These are phyloP conservation scores for Gymnothorax reevesii DNA, from an alignment of 2,797 vertebrate species.

Conservation along the genomic window DNA sequence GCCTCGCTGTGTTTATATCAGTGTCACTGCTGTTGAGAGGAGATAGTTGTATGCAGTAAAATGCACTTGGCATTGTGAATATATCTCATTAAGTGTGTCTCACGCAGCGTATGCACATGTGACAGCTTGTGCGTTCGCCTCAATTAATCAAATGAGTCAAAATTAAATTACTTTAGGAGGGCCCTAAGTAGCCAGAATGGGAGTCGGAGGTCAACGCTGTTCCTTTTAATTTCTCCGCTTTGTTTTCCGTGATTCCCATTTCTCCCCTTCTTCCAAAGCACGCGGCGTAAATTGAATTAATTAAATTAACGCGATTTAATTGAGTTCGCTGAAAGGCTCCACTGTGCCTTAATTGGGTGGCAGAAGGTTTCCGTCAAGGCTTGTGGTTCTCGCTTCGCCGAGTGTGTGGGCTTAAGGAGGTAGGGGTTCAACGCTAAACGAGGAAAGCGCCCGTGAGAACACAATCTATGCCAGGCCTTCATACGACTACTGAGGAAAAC, in stretches of 20 bases:
- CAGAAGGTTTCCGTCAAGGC: slow-evolving; percentile 62
- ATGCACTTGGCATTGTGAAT: background rate
- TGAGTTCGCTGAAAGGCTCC: slow-evolving; percentile 74
- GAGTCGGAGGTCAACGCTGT: background rate
- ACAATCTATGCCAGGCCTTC: background rate
- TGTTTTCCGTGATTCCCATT: slow-evolving; percentile 8
- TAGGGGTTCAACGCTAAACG: background rate
- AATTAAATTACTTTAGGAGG: slow-evolving; percentile 25
- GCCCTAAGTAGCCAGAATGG: slow-evolving; percentile 1
- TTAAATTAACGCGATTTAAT: slow-evolving; percentile 81
- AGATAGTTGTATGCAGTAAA: background rate
- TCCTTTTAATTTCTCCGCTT: slow-evolving; percentile 14
- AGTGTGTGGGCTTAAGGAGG: background rate
- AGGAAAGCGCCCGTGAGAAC: background rate
- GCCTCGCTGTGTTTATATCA: background rate
- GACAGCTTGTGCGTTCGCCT: background rate
- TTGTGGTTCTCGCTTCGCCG: slow-evolving; percentile 38
- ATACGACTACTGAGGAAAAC: too few species aligned
- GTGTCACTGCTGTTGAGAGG: background rate
- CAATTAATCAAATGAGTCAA: slow-evolving; percentile 17
- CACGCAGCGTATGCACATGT: background rate
- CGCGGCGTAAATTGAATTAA: slow-evolving; percentile 73
- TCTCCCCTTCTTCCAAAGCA: slow-evolving; percentile 10
- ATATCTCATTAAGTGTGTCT: slow-evolving; percentile 6
- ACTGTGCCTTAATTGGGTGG: slow-evolving; percentile 79